phyloP scores from a whole-genome alignment of 1,140 invertebrate genomes.

The Bilobella aurantiaca region DNA sequence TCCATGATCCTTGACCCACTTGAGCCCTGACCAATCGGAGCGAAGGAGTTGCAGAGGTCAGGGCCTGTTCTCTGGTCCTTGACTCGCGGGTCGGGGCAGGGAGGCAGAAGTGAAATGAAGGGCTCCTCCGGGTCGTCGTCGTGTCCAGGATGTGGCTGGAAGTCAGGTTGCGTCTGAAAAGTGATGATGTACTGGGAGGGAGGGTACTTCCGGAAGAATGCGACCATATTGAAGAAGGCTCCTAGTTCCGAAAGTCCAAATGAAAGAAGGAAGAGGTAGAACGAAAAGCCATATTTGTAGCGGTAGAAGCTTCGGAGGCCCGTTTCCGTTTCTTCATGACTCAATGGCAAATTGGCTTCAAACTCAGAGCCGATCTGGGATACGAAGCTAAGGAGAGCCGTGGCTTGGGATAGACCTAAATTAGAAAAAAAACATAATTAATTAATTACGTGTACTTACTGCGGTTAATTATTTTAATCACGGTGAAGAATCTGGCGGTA shows the following conservation, averaged over 20 bases:
- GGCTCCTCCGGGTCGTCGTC: neutral
- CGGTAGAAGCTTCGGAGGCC: conserved; percentile 30
- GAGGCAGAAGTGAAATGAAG: neutral
- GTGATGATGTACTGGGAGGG: conserved; percentile 35
- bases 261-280: conserved; percentile 33
- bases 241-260: conserved; percentile 33
- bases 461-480: too few species aligned
- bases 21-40: neutral
- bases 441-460: too few species aligned
- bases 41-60: conserved; percentile 32
- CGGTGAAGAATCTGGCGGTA: too few species aligned
- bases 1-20: neutral
- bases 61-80: conserved; percentile 13
- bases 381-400: conserved; percentile 33
- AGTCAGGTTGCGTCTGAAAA: conserved; percentile 33
- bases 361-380: conserved; percentile 34
- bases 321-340: conserved; percentile 23
- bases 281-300: conserved; percentile 35
- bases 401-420: conserved; percentile 34
- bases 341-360: conserved; percentile 31
- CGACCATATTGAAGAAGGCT: conserved; percentile 34
- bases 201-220: conserved; percentile 34
- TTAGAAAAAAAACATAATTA: neutral
- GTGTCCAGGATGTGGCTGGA: conserved; percentile 14
- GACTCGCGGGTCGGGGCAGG: neutral